phyloP scores from a whole-genome alignment of 2,113 vertebrate species.

The Bujurquina vittata region DNA sequence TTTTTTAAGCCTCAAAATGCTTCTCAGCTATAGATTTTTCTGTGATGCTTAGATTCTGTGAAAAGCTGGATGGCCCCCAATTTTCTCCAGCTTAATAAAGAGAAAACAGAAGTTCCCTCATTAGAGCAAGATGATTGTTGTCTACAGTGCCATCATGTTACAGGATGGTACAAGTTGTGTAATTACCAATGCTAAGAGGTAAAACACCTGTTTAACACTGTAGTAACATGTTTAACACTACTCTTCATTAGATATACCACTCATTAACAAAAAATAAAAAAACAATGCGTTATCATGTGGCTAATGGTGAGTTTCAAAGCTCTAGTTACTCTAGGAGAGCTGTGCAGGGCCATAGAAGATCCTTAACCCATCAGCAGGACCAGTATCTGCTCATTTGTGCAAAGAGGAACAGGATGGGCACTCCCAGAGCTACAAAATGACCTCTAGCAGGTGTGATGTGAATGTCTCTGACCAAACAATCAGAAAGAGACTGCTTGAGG shows the following conservation, averaged over 20 bases:
- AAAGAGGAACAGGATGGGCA: no score
- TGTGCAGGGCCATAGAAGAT: no score
- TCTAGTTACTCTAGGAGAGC: fast-evolving
- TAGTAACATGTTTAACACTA: background rate
- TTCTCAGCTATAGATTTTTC: background rate
- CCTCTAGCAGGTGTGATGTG: no score
- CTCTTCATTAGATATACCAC: background rate
- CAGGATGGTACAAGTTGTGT: slow-evolving; percentile 16
- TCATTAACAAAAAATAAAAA: background rate
- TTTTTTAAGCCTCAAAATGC: background rate
- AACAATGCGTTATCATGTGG: background rate
- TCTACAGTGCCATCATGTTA: slow-evolving; percentile 26
- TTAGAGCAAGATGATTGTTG: slow-evolving; percentile 25
- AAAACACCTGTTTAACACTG: background rate
- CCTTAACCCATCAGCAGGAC: no score
- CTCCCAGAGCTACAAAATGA: no score
- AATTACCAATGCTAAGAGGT: slow-evolving; percentile 18
- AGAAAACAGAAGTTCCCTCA: background rate
- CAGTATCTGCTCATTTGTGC: no score
- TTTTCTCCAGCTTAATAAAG: background rate
- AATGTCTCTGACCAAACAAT: no score
- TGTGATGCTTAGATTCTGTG: background rate
- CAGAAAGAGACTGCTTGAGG: no score
- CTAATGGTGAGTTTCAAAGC: background rate
- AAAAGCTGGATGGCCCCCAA: fast-evolving